Evolutionary conservation across 2,113 vertebrate species (phyloP), one percentile per base, ranked within the genome.

Genomic region (Monarcha castaneiventris): DNA sequence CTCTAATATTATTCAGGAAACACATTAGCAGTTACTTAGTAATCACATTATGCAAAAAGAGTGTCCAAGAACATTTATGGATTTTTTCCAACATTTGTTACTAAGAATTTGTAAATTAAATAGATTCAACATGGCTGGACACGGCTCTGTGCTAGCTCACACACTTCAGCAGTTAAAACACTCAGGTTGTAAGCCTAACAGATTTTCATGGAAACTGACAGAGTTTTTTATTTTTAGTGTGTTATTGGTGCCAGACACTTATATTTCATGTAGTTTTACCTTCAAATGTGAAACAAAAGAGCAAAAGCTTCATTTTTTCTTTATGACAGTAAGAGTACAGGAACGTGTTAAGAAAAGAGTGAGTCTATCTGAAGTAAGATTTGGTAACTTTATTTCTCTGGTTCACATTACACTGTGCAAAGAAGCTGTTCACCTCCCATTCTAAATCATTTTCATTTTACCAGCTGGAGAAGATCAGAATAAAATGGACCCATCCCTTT

Each of bases 401-500:
- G 62, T 95, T 97, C 74, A 49, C 52, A 43, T 92, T 82, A 83
- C 61, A 55, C 35, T 89, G 52, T 89, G 87, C 85, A 94, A 87
- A 95, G 92, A 94, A 89, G 76, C 66, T 83, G 52, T 93, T 94
- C 83, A 73, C 66, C 94, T 93, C 93, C 94, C 75, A 63, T 79
- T 94, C 73, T 95, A 93, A 92, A 95, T 97, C 75, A 92, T 95
- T 94, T 88, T 96, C 76, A 33, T 89, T 91, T 92, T 94, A 85
- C 77, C 94, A 96, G 95, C 89, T 96, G 96, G 89, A 93, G 84
- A 76, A 90, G 61, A 95, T 96, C 96, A 96, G 84, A 79, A 79
- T 93, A 85, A 94, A 96, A 89, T 71, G 67, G 89, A 67, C 92
- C 91, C 95, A 76, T 94, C 94, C 91, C 81, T 97, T 95, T 84